Base-by-base conservation (phyloP, 2,888 invertebrate genomes). In the Melinopterus prodromus region DNA sequence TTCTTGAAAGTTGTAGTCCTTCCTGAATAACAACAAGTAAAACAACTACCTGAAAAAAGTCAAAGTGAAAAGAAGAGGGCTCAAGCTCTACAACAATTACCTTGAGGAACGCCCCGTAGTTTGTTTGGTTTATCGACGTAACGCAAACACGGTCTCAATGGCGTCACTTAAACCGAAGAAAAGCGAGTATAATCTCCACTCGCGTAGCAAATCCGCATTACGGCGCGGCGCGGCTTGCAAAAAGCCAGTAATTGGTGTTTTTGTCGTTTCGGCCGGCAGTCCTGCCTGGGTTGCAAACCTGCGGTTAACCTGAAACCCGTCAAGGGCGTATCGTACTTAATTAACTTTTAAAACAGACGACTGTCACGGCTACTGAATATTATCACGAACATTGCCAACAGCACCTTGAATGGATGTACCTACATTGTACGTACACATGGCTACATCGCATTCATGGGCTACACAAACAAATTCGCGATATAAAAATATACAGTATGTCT, bases 361-460 rank as follows among this genome's bases (percentile, higher is more conserved):
- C 53, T 53, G 53, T 53, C 53, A 53, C 53, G 53, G 53, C 53
- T 53, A 53, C 53, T 53, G 53, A 53, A 53, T 53, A 53, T 53
- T 53, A 53, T 26, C 26, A 26, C 26, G 26, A 26, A 53, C 53
- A 12, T 53, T 53, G 53, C 53, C 12, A 53, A 53, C 53, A 53
- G 53, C 12, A 53, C 53, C 53, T 53, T 53, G 53, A 53, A 53
- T 53, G 53, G 26, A 3, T 26, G 26, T 26, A 26, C n/a, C n/a
- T n/a, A n/a, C n/a, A n/a, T n/a, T n/a, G n/a, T n/a, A n/a, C n/a
- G n/a, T n/a, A n/a, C n/a, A 26, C 26, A 26, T 26, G 26, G 26
- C 26, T 26, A 26, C 26, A 26, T 26, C 26, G 26, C 26, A 26
- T 26, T 26, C 2, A 26, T 26, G 26, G 26, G 26, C 26, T 26